Evolutionary conservation across 2,888 invertebrate species (phyloP), one percentile per base, ranked within the genome.

Genomic region (Acleris laterana): DNA sequence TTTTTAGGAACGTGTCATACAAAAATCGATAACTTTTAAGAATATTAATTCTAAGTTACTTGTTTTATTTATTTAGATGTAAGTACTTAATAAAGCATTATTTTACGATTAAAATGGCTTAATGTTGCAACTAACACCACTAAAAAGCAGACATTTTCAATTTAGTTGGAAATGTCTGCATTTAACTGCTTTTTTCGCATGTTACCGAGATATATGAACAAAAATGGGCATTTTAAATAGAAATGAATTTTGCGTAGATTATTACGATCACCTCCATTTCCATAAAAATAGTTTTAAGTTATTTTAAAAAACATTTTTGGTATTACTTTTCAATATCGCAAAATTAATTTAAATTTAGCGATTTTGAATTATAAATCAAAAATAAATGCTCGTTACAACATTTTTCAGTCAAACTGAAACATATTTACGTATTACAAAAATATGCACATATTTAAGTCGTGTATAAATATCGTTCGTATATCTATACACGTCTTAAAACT

Each of bases 201-300:
- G 78, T 69, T 74, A 72, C 69, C 74, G 73, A 75, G 74, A 46
- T 50, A 46, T 50, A 49, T 42, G 52, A 55, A 83, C 84, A 84
- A 91, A 90, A 90, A 93, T 91, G 91, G 92, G 92, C 91, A 91
- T 93, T 92, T 92, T 88, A 88, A 89, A 82, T 73, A 38, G 66
- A 75, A 71, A 59, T 69, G 4, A 38, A 38, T 69, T 70, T 56
- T 28, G n/a, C 5, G 16, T 50, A 60, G 13, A 64, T 57, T 63
- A 66, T 51, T 63, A 65, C 51, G 76, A 73, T 86, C 84, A 88
- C 89, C 91, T 92, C 91, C 92, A 90, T 91, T 92, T 92, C 91
- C 82, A 83, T 90, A 87, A 87, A 82, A 25, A 25, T 56, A 50
- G 19, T 20, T 53, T 20, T 44, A 65, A 52, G 55, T 51, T 50